A percentile compares a stretch with the other conserved stretches of the same genome.
Evolutionary conservation across 2,113 vertebrate genomes (phyloP).

Genomic region (Pteronura brasiliensis): DNA sequence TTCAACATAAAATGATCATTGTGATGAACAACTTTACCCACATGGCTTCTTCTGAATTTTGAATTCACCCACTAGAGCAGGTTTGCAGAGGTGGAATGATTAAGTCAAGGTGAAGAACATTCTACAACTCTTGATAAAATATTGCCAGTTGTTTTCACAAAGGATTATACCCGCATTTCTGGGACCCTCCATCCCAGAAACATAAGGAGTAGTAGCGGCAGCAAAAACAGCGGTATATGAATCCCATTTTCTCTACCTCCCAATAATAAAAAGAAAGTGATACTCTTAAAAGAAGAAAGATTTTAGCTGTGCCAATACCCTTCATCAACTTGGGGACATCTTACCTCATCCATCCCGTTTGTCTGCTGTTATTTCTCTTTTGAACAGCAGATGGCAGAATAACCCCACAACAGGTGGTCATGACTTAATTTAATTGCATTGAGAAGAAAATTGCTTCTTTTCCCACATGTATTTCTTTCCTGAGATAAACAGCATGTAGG

Average conservation of each 20-base stretch:
- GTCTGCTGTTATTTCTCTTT: slow-evolving; percentile 73
- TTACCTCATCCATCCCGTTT: not conserved
- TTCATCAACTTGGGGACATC: not conserved
- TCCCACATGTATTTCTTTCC: slow-evolving; percentile 70
- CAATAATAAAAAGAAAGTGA: not conserved
- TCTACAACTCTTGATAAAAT: not conserved
- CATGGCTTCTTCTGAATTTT: not conserved
- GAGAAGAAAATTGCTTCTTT: slow-evolving; percentile 72
- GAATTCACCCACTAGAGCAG: not conserved
- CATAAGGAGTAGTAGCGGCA: no score
- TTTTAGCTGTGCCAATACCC: not conserved
- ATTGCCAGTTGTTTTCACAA: not conserved
- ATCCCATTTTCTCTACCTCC: not conserved
- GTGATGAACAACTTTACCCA: not conserved
- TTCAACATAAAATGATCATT: not conserved
- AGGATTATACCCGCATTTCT: not conserved
- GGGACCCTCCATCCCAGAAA: not conserved
- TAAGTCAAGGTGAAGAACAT: not conserved
- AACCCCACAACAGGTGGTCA: slow-evolving; percentile 80
- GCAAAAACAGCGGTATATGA: not conserved
- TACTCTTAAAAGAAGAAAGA: not conserved
- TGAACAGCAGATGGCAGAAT: slow-evolving; percentile 83
- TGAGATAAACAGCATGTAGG: slow-evolving; percentile 53
- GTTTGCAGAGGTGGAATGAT: not conserved
- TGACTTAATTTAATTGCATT: slow-evolving; percentile 62